Conservation (phyloP, 2,888 invertebrate species). For the Drosophila histrio region DNA sequence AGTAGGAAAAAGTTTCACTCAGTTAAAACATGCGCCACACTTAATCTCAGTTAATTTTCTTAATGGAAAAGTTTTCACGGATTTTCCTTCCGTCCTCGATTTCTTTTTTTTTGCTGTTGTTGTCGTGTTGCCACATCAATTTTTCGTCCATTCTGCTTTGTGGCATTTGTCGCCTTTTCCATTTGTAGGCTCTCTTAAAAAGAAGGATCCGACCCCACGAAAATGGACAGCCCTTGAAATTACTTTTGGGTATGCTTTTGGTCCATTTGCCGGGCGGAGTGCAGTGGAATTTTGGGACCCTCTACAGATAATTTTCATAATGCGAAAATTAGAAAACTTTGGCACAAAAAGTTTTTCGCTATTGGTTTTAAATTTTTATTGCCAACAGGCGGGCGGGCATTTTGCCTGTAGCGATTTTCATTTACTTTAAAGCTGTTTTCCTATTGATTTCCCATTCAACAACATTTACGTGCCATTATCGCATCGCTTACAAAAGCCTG, state of each 20-base stretch:
- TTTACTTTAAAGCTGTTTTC: slow-evolving; percentile 54
- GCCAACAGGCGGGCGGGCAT: not conserved
- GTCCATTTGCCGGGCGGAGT: not conserved
- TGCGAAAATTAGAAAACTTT: slow-evolving; percentile 79
- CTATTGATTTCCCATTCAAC: slow-evolving; percentile 74
- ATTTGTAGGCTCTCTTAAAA: slow-evolving; percentile 32
- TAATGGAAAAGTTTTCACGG: slow-evolving; percentile 82
- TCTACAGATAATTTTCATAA: slow-evolving; percentile 73
- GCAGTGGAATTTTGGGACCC: slow-evolving; percentile 19
- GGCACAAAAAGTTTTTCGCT: slow-evolving; percentile 23
- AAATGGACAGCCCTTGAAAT: slow-evolving; percentile 33
- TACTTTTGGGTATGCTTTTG: slow-evolving; percentile 25
- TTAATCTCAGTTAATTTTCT: slow-evolving; percentile 82
- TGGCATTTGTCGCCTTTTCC: slow-evolving; percentile 45
- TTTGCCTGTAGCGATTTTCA: slow-evolving; percentile 7
- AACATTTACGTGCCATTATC: slow-evolving; percentile 74
- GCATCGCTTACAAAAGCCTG: slow-evolving; percentile 63
- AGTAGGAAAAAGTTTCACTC: slow-evolving; percentile 40
- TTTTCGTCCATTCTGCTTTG: slow-evolving; percentile 27
- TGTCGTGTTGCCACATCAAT: slow-evolving; percentile 38
- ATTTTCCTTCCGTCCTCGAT: slow-evolving; percentile 13
- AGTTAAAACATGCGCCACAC: slow-evolving; percentile 65
- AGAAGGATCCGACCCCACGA: not conserved
- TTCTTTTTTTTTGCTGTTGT: not conserved
- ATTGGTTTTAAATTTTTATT: slow-evolving; percentile 61